Evolutionary conservation across 2,113 vertebrate genomes (phyloP).

Genomic region (Hydropotes inermis): DNA sequence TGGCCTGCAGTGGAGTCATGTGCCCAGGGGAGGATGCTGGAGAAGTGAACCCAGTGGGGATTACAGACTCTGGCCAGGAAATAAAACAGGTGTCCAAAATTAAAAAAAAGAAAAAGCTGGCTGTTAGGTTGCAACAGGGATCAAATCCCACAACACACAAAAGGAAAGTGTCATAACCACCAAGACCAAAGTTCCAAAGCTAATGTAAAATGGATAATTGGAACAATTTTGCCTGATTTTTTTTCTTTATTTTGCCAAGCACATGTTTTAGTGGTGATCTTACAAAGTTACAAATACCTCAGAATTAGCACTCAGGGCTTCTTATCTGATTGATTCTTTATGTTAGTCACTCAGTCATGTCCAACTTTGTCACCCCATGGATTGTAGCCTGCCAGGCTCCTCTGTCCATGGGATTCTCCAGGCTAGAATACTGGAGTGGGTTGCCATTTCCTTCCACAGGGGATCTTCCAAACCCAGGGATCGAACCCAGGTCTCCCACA

Average conservation of each 20-base stretch:
- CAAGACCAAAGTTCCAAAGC: background rate
- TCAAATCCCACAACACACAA: background rate
- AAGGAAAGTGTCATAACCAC: background rate
- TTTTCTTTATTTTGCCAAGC: background rate
- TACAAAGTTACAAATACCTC: background rate
- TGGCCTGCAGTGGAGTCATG: background rate
- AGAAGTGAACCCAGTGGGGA: background rate
- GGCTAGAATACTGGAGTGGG: background rate
- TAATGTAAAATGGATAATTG: background rate
- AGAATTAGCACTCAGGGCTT: background rate
- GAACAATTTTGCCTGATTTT: background rate
- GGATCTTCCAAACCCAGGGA: background rate
- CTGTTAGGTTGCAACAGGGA: background rate
- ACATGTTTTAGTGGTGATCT: background rate
- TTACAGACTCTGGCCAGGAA: background rate
- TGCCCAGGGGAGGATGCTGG: background rate
- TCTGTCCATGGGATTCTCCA: background rate
- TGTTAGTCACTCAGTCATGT: background rate
- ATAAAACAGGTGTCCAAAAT: conserved; percentile 47
- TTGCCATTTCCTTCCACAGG: background rate
- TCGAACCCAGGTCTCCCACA: background rate
- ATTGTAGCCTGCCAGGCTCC: background rate
- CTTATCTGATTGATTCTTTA: background rate
- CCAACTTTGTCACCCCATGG: background rate
- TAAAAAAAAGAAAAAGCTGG: background rate